phyloP scores from a whole-genome alignment of 2,888 invertebrate species.

The Mythimna lalbum region DNA sequence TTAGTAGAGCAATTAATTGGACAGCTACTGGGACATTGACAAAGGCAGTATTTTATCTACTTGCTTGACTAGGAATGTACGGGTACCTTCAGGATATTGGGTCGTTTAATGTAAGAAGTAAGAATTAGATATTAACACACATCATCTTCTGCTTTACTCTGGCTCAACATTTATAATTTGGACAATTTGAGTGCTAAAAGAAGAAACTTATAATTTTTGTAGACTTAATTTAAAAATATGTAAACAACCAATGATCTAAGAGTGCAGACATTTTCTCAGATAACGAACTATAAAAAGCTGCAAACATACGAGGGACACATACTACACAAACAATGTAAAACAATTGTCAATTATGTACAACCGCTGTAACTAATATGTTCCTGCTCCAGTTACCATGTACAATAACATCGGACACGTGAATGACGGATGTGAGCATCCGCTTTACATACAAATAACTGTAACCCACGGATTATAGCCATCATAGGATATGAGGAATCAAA shows the following conservation, averaged over 20 bases:
- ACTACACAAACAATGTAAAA: constrained; percentile 45
- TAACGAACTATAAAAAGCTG: constrained; percentile 32
- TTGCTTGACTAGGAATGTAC: background rate
- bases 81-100: background rate
- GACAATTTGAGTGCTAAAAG: background rate
- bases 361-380: constrained; percentile 71
- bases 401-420: constrained; percentile 74
- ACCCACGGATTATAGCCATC: constrained; percentile 60
- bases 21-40: constrained; percentile 2
- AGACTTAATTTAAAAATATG: background rate
- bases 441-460: constrained; percentile 72
- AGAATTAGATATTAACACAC: background rate
- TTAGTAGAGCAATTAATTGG: constrained; percentile 11
- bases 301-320: background rate
- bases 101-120: background rate
- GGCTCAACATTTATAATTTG: background rate
- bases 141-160: background rate
- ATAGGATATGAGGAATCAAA: constrained; percentile 61
- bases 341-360: constrained; percentile 65
- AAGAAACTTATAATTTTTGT: too few species aligned
- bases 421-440: constrained; percentile 84
- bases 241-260: background rate
- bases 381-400: constrained; percentile 80
- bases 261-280: constrained; percentile 8
- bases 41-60: background rate